Base-by-base conservation (phyloP, 2,888 invertebrate species). In the Synergus japonicus region DNA sequence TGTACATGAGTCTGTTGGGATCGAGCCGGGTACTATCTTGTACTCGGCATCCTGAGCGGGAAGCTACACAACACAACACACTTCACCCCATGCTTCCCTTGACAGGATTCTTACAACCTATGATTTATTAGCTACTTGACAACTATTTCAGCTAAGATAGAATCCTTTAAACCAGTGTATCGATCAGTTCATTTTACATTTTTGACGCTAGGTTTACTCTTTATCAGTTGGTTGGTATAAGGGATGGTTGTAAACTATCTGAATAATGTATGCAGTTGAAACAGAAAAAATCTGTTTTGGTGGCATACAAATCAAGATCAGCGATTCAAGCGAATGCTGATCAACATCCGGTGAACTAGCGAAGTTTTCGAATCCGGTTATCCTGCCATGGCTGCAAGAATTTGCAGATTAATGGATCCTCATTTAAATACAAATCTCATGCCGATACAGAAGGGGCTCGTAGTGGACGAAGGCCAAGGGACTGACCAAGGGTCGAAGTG, bases 381-480 rank as follows among this genome's bases (percentile, higher is more conserved):
- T 67, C 79, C 79, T 83, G 82, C 80, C 78, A 79, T 76, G 77
- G 81, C 78, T 91, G 89, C 91, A 92, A 92, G 92, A 92, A 88
- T 89, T 86, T 85, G 85, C 86, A 87, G 89, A 90, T 90, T 92
- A 91, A 92, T 91, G 90, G 90, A 87, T 86, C 89, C 92, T 92
- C 92, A 92, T 92, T 92, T 92, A 91, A 92, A 92, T 92, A 92
- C 90, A 92, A 91, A 92, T 92, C 91, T 92, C 89, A 87, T 89
- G 88, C 88, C 90, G 90, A 92, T 91, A 91, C 90, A 90, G 86
- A 87, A 86, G 89, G 83, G 82, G 83, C 81, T 83, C 79, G 77
- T 81, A 77, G 80, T 76, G 82, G 78, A 82, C 76, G 81, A 66
- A 80, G 81, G 79, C 82, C 81, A 88, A 89, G 89, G 89, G 89